These are phyloP conservation scores for Chymomyza fuscimana DNA, from an alignment of 2,888 invertebrate species.

Conservation along the genomic window DNA sequence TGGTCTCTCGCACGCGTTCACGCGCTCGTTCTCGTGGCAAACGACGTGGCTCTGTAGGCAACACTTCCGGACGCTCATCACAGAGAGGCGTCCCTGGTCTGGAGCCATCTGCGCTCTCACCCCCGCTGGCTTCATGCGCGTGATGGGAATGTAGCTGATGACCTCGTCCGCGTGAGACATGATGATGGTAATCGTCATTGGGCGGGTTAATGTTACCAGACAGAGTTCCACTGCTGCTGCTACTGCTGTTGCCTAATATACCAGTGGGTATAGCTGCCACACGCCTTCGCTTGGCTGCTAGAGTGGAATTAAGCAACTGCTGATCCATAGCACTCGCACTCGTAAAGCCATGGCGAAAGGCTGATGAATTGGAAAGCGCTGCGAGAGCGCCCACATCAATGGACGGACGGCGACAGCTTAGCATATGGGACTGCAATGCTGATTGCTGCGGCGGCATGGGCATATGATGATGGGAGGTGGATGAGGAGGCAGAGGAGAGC, in stretches of 20 bases:
- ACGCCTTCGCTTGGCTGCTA: constrained; percentile 82
- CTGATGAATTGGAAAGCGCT: constrained; percentile 55
- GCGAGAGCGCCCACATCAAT: constrained; percentile 79
- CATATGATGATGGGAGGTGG: neutral
- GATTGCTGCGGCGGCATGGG: constrained; percentile 43
- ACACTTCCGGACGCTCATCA: constrained; percentile 88
- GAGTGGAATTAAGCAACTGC: constrained; percentile 62
- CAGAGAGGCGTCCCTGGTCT: constrained; percentile 92
- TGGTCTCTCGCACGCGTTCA: constrained; percentile 83
- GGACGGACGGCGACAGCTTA: constrained; percentile 81
- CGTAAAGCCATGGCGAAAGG: constrained; percentile 67
- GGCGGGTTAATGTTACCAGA: constrained; percentile 48
- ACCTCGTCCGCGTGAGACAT: constrained; percentile 80
- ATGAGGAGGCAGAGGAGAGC: neutral
- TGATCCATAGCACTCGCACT: constrained; percentile 66
- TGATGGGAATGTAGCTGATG: constrained; percentile 81
- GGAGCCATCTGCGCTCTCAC: constrained; percentile 85
- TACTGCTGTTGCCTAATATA: neutral
- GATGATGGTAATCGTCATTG: constrained; percentile 78
- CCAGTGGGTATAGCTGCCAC: constrained; percentile 70
- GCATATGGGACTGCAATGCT: constrained; percentile 39
- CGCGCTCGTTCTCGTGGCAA: constrained; percentile 81
- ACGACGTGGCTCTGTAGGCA: constrained; percentile 88
- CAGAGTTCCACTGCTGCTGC: constrained; percentile 37
- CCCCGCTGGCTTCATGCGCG: constrained; percentile 82